Evolutionary conservation across 2,113 vertebrate species (phyloP), one percentile per base, ranked within the genome.

Genomic region (Galemys pyrenaicus): DNA sequence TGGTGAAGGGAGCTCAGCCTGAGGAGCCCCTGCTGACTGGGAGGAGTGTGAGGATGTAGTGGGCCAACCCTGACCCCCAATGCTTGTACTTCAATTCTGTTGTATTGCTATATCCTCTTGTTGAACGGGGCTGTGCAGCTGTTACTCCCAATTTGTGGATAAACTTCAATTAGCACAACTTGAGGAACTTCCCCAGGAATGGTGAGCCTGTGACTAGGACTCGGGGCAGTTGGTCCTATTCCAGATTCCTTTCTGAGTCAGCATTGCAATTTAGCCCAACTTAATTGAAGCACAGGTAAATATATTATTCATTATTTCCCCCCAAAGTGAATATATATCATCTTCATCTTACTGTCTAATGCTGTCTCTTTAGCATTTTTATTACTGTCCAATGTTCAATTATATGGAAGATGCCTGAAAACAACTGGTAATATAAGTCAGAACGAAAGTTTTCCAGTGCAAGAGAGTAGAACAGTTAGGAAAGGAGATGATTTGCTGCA

Each of bases 281-380:
- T 22, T 70, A 56, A 56, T 56, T 44, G 51, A 92, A 54, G 13
- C 30, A 46, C 26, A 37, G 30, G 35, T 82, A 90, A 87, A 46
- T n/a, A 41, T 67, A 64, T 84, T 73, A 87, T 35, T 65, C 9
- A 78, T 8, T 67, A 10, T 28, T 78, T 87, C 62, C 35, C 70
- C 7, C 46, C 8, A 19, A 88, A 68, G 22, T 71, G 19, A 79
- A 62, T 56, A 73, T 65, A 37, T 49, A 54, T 74, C 26, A 62
- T 60, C 41, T 93, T 88, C 9, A 10, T 78, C 30, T n/a, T 84
- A 15, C 41, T 46, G 20, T 79, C 67, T 54, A 54, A 54, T 62
- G 46, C 65, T 49, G 77, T 96, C 19, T 83, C 15, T 24, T 74
- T 95, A 56, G 12, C 39, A 70, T 81, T 58, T 92, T 81, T 37